Percentiles rank a stretch among this genome's conserved stretches.
Evolutionary conservation across 2,797 vertebrate species (phyloP).

Genomic region (Bradypus variegatus): DNA sequence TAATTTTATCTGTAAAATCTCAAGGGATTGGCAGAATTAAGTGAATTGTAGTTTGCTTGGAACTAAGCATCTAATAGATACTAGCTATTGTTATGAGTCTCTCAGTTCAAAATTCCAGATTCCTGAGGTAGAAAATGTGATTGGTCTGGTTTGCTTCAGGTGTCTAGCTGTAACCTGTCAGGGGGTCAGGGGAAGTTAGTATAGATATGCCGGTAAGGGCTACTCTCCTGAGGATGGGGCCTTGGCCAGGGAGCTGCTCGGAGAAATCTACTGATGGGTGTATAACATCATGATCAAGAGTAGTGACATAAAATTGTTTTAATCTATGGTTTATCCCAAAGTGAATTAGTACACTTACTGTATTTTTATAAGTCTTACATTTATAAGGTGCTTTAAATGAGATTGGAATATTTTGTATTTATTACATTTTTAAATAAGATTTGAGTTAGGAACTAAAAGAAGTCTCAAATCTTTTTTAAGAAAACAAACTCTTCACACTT

Average conservation of each 20-base stretch:
- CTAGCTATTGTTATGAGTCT: background rate
- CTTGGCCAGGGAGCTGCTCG: background rate
- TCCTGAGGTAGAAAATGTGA: background rate
- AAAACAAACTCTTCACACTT: conserved; percentile 29
- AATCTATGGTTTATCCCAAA: conserved; percentile 10
- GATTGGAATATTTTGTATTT: conserved; percentile 17
- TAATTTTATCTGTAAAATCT: conserved; percentile 34
- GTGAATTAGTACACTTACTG: background rate
- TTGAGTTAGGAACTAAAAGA: conserved; percentile 32
- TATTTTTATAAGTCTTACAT: conserved; percentile 22
- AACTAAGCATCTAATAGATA: conserved; percentile 16
- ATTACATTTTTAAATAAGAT: background rate
- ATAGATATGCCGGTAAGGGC: background rate
- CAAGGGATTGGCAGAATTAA: background rate
- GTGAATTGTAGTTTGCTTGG: conserved; percentile 19
- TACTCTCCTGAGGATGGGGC: background rate
- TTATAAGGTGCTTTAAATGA: conserved; percentile 18
- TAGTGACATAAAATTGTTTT: conserved; percentile 22
- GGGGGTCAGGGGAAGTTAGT: background rate
- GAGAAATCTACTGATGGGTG: background rate
- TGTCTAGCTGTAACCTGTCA: background rate
- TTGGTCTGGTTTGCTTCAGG: conserved; percentile 1
- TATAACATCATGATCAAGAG: background rate
- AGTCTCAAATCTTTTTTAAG: background rate
- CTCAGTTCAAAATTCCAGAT: conserved; percentile 9